Conservation (phyloP, 2,888 invertebrate genomes). For the Nephrotoma flavescens region DNA sequence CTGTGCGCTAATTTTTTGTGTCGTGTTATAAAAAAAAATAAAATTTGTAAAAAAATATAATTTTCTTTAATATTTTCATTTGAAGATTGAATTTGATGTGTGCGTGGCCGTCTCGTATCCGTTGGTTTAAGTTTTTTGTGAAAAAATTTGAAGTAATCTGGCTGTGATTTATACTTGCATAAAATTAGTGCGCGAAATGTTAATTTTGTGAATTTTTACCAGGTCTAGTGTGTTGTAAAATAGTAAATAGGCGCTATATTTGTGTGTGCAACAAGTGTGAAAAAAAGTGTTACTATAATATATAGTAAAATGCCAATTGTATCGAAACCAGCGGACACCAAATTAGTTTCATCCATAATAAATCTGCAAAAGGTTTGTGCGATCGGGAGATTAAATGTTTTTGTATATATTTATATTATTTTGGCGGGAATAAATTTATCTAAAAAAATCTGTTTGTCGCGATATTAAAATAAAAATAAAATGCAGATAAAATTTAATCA, state of each 20-base stretch:
- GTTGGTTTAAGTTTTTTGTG: not conserved
- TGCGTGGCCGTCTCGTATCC: not conserved
- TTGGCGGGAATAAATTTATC: conserved; percentile 3
- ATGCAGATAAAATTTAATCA: not conserved
- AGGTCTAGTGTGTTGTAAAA: not conserved
- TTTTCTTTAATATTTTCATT: conserved; percentile 2
- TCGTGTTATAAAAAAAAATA: not conserved
- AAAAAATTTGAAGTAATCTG: not conserved
- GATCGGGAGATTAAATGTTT: not conserved
- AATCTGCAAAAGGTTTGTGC: not conserved
- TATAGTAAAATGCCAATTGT: not conserved
- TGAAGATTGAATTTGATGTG: not conserved
- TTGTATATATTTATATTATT: not conserved
- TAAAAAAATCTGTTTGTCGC: not conserved
- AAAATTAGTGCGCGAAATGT: not conserved
- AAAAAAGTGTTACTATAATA: not conserved
- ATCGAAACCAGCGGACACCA: not conserved
- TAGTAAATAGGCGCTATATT: too few species aligned
- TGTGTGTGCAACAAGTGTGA: not conserved
- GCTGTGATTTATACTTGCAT: not conserved
- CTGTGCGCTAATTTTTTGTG: not conserved
- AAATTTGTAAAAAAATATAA: not conserved
- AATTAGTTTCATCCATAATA: not conserved
- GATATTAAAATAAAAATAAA: not conserved
- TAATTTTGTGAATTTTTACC: not conserved